Base-by-base conservation (phyloP, 64 coral and sea anemone species). In the Montipora sp. region DNA sequence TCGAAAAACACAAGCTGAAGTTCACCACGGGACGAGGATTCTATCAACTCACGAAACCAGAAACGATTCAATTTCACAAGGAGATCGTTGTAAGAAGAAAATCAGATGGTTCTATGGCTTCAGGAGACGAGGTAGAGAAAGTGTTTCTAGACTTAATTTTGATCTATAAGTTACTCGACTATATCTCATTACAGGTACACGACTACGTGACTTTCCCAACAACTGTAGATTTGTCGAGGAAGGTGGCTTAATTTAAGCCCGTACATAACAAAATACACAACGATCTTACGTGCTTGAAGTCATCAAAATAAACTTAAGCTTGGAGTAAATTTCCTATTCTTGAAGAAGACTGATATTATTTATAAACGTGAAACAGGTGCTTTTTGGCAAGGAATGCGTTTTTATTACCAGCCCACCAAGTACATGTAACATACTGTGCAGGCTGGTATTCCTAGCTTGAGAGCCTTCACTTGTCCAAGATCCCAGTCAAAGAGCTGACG, bases 1-100 rank as follows among this genome's bases (percentile, higher is more conserved):
- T 99, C 13, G 89, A 99, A 77, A 93, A 95, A 88, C 95, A 96
- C 74, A 95, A 99, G 47, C 12, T 99, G 13, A 80, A 94, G 24
- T 99, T 99, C 59, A 92, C 91, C 75, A 24, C 92, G 77, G 98
- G 98, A 0, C 83, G 73, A 73, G 98, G 98, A 15, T 99, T 99
- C 83, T 99, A 96, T 59, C 98, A 99, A 57, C 98, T 99, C 4
- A 92, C 83, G 5, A 99, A 99, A 51, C 94, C 98, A 49, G 98
- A 99, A 68, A 99, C 94, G 5, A 99, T 99, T n/a, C 98, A 99
- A 66, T 91, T 94, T 76, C 92, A 99, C 84, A 99, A 99, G 81
- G 98, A 99, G 59, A 78, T 99, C 50, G 94, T 99, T 0, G 89
- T 93, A 11, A 90, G 98, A 77, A 87, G 98, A n/a, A 99, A 92